Conservation (phyloP, 2,113 vertebrate genomes). For the Electrona antarctica region DNA sequence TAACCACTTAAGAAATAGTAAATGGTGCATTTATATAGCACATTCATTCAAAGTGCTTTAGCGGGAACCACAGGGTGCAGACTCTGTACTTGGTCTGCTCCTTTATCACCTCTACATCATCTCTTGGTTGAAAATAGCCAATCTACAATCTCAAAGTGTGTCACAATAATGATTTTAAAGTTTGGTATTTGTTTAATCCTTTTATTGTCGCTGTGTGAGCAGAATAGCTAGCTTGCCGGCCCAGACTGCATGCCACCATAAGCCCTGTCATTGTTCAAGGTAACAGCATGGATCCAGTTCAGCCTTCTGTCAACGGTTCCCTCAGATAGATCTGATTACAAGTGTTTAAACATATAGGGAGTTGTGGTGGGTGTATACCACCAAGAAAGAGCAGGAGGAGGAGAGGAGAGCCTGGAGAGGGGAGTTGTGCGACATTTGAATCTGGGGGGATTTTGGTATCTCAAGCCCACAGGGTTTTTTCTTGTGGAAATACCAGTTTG, state of each 20-base stretch:
- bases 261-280: conserved; percentile 57
- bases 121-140: too few relatives aligned
- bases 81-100: too few relatives aligned
- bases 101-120: too few relatives aligned
- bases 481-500: conserved; percentile 36
- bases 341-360: conserved; percentile 57
- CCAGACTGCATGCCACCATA: conserved; percentile 46
- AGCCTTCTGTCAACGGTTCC: conserved; percentile 43
- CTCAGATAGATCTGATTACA: conserved; percentile 63
- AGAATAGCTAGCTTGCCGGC: conserved; percentile 51
- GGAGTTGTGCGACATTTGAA: conserved; percentile 52
- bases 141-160: too few relatives aligned
- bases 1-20: too few relatives aligned
- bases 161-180: too few relatives aligned
- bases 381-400: conserved; percentile 3
- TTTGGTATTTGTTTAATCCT: conserved; percentile 31
- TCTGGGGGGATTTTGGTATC: conserved; percentile 44
- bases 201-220: too few relatives aligned
- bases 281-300: conserved; percentile 56
- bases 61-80: too few relatives aligned
- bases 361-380: conserved; percentile 12
- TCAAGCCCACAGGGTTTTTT: conserved; percentile 49
- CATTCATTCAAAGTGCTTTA: too few relatives aligned
- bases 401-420: neutral
- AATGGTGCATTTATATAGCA: too few relatives aligned